phyloP scores from a whole-genome alignment of 2,113 vertebrate species.

The Sterna hirundo region DNA sequence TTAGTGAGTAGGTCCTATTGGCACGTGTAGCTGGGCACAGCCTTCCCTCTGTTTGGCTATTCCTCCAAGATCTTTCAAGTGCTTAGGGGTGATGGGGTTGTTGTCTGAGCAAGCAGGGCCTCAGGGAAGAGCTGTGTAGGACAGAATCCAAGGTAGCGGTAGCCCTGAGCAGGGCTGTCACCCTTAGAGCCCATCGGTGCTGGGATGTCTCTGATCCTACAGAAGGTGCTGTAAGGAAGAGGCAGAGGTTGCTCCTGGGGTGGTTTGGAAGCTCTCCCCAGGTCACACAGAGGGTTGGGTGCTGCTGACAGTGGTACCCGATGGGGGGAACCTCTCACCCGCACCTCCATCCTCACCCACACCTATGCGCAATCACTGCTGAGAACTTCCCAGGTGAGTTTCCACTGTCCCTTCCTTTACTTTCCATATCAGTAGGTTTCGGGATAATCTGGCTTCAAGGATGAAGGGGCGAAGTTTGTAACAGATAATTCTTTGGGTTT shows the following conservation, averaged over 20 bases:
- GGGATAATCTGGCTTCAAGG: neutral
- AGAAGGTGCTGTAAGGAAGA: neutral
- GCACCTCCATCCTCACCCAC: neutral
- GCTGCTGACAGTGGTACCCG: neutral
- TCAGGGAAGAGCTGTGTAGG: neutral
- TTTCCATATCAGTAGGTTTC: neutral
- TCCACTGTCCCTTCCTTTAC: neutral
- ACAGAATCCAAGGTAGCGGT: too few species aligned
- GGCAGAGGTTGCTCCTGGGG: neutral
- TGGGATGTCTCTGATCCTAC: neutral
- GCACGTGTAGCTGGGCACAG: neutral
- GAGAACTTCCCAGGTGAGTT: neutral
- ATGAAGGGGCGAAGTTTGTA: neutral
- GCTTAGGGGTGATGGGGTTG: neutral
- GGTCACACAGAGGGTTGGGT: neutral
- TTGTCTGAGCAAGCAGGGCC: neutral
- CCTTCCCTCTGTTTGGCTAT: neutral
- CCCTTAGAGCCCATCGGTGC: neutral
- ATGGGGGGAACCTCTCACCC: neutral
- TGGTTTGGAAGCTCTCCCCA: neutral
- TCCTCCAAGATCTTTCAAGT: neutral
- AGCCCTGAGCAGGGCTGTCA: neutral
- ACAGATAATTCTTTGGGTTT: neutral
- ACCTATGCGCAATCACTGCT: accelerated
- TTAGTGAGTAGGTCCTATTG: neutral